phyloP scores from a whole-genome alignment of 2,797 vertebrate genomes.

The Sciurus vulgaris region DNA sequence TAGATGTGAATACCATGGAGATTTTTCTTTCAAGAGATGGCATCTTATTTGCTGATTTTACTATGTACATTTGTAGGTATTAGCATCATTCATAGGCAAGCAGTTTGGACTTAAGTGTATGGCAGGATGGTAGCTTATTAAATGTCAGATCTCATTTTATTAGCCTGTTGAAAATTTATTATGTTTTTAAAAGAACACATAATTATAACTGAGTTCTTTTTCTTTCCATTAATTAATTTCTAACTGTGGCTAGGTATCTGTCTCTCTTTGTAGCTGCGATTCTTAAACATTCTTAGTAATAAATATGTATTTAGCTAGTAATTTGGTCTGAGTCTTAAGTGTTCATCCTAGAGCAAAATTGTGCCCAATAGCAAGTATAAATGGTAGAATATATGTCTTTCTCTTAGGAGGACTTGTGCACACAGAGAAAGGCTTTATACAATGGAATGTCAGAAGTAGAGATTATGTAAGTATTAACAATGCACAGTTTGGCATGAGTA shows the following conservation, averaged over 20 bases:
- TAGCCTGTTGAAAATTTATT: conserved; percentile 75
- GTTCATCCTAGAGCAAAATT: conserved; percentile 56
- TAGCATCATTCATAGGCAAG: conserved; percentile 46
- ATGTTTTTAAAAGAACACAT: conserved; percentile 65
- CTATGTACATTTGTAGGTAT: conserved; percentile 45
- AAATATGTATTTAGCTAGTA: conserved; percentile 50
- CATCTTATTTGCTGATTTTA: conserved; percentile 21
- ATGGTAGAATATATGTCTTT: background rate
- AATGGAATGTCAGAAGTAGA: background rate
- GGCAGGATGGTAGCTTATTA: conserved; percentile 42
- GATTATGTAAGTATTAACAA: background rate
- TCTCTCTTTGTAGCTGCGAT: conserved; percentile 50
- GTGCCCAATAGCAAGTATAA: conserved; percentile 4
- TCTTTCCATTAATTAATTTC: conserved; percentile 71
- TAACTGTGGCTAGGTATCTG: conserved; percentile 56
- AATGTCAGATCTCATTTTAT: conserved; percentile 76
- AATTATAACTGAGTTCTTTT: conserved; percentile 68
- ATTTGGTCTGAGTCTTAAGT: conserved; percentile 38
- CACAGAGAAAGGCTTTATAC: background rate
- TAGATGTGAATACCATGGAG: background rate
- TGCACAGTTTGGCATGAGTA: background rate
- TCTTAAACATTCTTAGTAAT: conserved; percentile 70
- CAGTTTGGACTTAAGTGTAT: conserved; percentile 58
- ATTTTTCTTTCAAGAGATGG: conserved; percentile 47
- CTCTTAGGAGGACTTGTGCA: background rate